Evolutionary conservation across 1,140 invertebrate species (phyloP).

Genomic region (Frieseomelitta varia): DNA sequence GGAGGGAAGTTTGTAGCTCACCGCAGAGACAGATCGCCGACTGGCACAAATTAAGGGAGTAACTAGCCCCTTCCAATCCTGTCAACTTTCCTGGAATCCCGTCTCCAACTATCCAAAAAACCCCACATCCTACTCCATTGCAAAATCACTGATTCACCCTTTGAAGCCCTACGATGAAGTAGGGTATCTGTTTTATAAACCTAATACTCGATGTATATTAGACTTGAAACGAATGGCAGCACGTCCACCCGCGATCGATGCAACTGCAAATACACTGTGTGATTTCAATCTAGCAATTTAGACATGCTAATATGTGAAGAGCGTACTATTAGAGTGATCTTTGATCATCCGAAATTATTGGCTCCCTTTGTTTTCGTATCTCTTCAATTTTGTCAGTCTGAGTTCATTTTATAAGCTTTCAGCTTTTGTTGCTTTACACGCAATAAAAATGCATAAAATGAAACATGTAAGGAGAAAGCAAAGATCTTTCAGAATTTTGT

Average conservation of each 20-base stretch:
- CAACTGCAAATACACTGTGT: constrained; percentile 16
- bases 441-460: background rate
- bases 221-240: constrained; percentile 55
- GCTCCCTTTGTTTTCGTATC: background rate
- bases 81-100: constrained; percentile 39
- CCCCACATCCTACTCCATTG: constrained; percentile 41
- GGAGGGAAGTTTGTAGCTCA: constrained; percentile 97
- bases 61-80: constrained; percentile 71
- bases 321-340: background rate
- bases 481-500: background rate
- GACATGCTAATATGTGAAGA: background rate
- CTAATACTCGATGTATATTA: constrained; percentile 71
- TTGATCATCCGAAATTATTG: background rate
- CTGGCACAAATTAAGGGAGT: constrained; percentile 98
- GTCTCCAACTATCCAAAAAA: constrained; percentile 44
- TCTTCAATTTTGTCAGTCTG: background rate
- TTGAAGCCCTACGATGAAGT: constrained; percentile 56
- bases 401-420: background rate
- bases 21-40: constrained; percentile 98
- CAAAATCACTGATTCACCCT: constrained; percentile 53
- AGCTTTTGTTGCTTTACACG: background rate
- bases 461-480: background rate
- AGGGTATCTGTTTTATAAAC: constrained; percentile 72
- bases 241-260: constrained; percentile 60
- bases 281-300: background rate